Evolutionary conservation across 1,140 invertebrate genomes (phyloP).

Genomic region (Leptopilina boulardi): DNA sequence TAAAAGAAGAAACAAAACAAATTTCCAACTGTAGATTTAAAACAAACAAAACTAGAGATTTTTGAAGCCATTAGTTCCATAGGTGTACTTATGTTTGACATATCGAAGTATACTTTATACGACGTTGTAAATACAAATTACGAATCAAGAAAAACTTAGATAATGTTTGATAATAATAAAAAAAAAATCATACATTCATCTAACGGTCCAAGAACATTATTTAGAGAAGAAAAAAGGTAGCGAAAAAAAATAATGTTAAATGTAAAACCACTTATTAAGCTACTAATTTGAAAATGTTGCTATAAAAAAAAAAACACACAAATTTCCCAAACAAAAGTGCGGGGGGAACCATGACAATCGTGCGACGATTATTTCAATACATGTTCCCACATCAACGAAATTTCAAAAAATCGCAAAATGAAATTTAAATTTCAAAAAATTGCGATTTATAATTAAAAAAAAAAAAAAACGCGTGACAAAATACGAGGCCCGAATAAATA

Average conservation of each 20-base stretch:
- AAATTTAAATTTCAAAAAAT: background rate
- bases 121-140: conserved; percentile 56
- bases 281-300: conserved; percentile 55
- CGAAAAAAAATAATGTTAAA: conserved; percentile 51
- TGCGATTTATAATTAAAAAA: background rate
- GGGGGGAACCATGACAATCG: conserved; percentile 66
- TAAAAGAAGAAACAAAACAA: background rate
- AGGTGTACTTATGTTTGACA: conserved; percentile 68
- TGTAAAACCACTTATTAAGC: conserved; percentile 54
- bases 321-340: conserved; percentile 56
- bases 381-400: background rate
- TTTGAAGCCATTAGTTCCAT: conserved; percentile 60
- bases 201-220: conserved; percentile 2
- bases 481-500: background rate
- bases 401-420: background rate
- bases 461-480: background rate
- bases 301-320: too few species aligned
- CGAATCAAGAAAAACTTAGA: conserved; percentile 23
- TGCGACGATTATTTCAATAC: conserved; percentile 32
- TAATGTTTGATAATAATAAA: conserved; percentile 1
- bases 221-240: conserved; percentile 43
- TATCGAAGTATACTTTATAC: conserved; percentile 59
- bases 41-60: conserved; percentile 19
- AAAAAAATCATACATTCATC: conserved; percentile 15
- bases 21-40: conserved; percentile 8